Evolutionary conservation across 2,888 invertebrate species (phyloP), one percentile per base, ranked within the genome.

Genomic region (Melipona beecheii): DNA sequence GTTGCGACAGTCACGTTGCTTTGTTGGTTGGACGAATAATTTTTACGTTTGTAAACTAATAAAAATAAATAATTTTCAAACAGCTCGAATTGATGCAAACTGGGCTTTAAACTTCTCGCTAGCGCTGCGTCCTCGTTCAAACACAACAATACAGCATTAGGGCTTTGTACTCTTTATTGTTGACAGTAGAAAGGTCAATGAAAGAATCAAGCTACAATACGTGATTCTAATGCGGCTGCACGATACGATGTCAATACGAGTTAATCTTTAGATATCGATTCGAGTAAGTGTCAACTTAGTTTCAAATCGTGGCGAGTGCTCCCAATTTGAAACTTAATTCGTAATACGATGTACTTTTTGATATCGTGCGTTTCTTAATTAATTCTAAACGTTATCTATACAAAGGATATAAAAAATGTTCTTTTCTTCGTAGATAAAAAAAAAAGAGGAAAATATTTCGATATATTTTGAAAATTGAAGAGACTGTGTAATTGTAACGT

Each of bases 101-200:
- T 9, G 9, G 17, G 24, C 36, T 69, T 43, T 43, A 43, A 21
- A 4, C 19, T 52, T 64, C 24, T 21, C 24, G 15, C 52, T 52
- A 56, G 36, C 43, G 73, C 54, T 43, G 36, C 24, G 70, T 64
- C 62, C 56, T n/a, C 75, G 5, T 60, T 77, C 60, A 62, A 60
- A 31, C n/a, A n/a, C n/a, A n/a, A n/a, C 43, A 52, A 27, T 24
- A 31, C 64, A 31, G 75, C 36, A 52, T 52, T 24, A 36, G 56
- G n/a, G n/a, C n/a, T 50, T 11, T n/a, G 24, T 52, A 50, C 21
- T 54, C 36, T 27, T 13, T 31, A 15, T 17, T 66, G 50, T 52
- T 49, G 21, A n/a, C 64, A 11, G 43, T 19, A 60, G 62, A 43
- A 71, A 66, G 58, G 31, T 72, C 78, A 52, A 73, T 73, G 81